Evolutionary conservation across 2,113 vertebrate genomes (phyloP), one percentile per base, ranked within the genome.

Genomic region (Siniperca knerii): DNA sequence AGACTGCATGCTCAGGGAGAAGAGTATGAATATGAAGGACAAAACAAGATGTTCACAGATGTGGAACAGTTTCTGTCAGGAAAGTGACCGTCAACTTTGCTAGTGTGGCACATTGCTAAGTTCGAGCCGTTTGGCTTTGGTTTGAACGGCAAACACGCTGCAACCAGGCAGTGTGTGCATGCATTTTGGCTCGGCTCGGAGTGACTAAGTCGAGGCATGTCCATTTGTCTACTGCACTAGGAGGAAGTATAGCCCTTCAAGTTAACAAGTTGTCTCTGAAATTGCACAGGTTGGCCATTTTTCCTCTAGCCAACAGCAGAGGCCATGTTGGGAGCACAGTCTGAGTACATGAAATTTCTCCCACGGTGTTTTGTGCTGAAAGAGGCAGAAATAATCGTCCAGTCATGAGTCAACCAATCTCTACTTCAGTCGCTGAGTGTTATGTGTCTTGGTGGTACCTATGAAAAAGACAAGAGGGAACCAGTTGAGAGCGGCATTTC

Each of bases 401-500:
- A 58, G 61, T 92, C 92, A 90, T 33, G 15, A 77, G 91, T 93
- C 87, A 66, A 75, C 44, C 77, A 13, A 29, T 87, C 81, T 93
- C 91, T 90, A 82, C 85, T 82, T 85, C 62, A 15, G 60, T 79
- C 60, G 25, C 42, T 6, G 21, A 84, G 42, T 77, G 90, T 92
- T 95, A 96, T 86, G 96, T 95, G 89, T 94, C 94, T 68, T 95
- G 92, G 70, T 87, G 92, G 87, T 95, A 96, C 90, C 96, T 96
- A 42, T 44, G 67, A 57, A 73, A 12, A 29, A 62, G 6, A 79
- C 8, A 50, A 67, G 20, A 82, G 4, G 18, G 1, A 85, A 68
- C n/a, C 1, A 29, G 67, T 62, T 89, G 6, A 80, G 54, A 52
- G 12, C 0, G 5, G 18, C 10, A 15, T 0, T 55, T 13, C 21